Conservation (phyloP, 2,888 invertebrate species). For the Xanthorhoe spadicearia region DNA sequence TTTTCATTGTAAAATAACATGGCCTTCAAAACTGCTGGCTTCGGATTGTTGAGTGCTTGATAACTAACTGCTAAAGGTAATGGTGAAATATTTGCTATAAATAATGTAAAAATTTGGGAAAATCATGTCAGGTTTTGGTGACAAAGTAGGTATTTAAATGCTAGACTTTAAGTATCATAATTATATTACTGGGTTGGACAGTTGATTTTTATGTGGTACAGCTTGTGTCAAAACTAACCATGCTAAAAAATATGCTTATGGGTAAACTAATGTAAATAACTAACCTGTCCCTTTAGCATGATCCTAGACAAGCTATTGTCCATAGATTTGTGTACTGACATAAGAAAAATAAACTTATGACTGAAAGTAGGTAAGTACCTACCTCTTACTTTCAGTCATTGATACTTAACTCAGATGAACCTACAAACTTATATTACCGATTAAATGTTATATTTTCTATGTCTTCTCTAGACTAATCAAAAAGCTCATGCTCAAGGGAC, state of each 20-base stretch:
- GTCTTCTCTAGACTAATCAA: neutral
- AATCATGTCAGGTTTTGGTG: too few relatives aligned
- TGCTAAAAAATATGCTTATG: neutral
- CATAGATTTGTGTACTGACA: neutral
- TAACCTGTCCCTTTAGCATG: neutral
- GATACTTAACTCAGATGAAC: too few relatives aligned
- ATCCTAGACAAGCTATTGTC: neutral
- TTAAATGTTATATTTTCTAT: too few relatives aligned
- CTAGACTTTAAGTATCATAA: too few relatives aligned
- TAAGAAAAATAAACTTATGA: neutral
- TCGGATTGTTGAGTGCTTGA: conserved; percentile 6
- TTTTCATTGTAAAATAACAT: conserved; percentile 9
- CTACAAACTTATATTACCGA: too few relatives aligned
- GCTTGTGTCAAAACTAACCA: conserved; percentile 3
- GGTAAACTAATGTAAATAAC: neutral
- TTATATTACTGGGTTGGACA: neutral
- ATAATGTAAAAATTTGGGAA: too few relatives aligned
- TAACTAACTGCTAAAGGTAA: conserved; percentile 11
- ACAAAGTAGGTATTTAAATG: neutral
- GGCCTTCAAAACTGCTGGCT: conserved; percentile 10
- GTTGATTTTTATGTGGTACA: neutral
- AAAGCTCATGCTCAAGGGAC: neutral
- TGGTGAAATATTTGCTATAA: too few relatives aligned
- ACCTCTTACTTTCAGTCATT: too few relatives aligned
- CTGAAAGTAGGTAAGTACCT: too few relatives aligned